Evolutionary conservation across 1,140 invertebrate genomes (phyloP), one percentile per base, ranked within the genome.

Genomic region (Tetramorium parvispinum): DNA sequence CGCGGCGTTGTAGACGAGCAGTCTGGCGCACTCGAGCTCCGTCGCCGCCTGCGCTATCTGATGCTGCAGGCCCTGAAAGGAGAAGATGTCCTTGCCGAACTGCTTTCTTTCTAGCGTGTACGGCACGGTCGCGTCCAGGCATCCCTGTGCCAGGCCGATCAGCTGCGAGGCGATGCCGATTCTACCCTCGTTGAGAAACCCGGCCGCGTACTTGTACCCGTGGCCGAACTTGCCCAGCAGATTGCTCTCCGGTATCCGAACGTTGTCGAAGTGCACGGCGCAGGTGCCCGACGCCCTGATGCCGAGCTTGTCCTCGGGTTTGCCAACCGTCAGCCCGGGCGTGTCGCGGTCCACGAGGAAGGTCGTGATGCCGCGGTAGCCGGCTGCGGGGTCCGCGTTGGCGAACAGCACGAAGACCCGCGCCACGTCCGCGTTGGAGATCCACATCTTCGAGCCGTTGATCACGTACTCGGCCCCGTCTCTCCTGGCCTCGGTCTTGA

Each of bases 131-230:
- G 97, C 97, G 95, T 99, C 98, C 89, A 99, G 97, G 91, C 98
- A 98, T 0, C 99, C 99, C 94, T 99, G 98, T 10, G 98, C 98
- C 11, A 99, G 95, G 1, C 99, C 99, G 55, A 99, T 95, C 98
- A 99, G 99, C 95, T 99, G 99, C 24, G 99, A 97, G 16, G 97
- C 99, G 91, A 99, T 99, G 24, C 98, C 99, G 87, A 99, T 98
- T 89, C 99, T 96, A 3, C 99, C 98, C 94, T 99, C 98, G 95
- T 99, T 99, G 21, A 99, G 95, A 95, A 98, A 98, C 86, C 97
- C 97, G 21, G 99, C 99, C 1, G 99, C 98, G 93, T 99, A 99
- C 95, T 99, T 99, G 94, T 99, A 99, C 0, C 99, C 99, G 92
- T 98, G 96, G 0, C 98, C 98, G 92, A 98, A 97, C 94, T 98